phyloP scores from a whole-genome alignment of 2,113 vertebrate species.

The Myotis lucifugus region DNA sequence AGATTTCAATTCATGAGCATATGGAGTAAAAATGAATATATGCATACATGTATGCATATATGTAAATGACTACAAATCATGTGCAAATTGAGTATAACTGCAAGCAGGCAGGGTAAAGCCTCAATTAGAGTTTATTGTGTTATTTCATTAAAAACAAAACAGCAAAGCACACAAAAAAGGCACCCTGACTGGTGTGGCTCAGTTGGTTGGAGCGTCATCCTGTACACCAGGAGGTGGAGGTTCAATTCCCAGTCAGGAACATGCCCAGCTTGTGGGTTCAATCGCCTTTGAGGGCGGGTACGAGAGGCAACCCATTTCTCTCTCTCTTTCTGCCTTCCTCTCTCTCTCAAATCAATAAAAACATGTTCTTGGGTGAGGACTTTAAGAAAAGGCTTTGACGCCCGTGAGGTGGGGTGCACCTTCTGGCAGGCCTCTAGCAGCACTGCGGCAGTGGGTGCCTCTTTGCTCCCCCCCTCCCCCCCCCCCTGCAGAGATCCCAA shows the following conservation, averaged over 20 bases:
- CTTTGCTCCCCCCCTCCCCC: neutral
- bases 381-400: neutral
- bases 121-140: neutral
- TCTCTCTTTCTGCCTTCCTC: neutral
- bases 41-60: neutral
- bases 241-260: neutral
- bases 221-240: neutral
- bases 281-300: neutral
- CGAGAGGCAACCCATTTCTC: neutral
- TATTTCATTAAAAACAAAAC: neutral
- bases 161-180: neutral
- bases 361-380: neutral
- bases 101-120: neutral
- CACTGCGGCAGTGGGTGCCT: neutral
- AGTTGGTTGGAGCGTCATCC: neutral
- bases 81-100: neutral
- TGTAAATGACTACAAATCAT: neutral
- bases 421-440: neutral
- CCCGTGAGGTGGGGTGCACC: neutral
- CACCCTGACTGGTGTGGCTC: neutral
- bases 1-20: neutral
- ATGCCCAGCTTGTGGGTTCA: neutral
- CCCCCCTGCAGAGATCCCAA: neutral
- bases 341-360: neutral
- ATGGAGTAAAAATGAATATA: neutral